Evolutionary conservation across 2,888 invertebrate genomes (phyloP).

Genomic region (Leistus spinibarbis): DNA sequence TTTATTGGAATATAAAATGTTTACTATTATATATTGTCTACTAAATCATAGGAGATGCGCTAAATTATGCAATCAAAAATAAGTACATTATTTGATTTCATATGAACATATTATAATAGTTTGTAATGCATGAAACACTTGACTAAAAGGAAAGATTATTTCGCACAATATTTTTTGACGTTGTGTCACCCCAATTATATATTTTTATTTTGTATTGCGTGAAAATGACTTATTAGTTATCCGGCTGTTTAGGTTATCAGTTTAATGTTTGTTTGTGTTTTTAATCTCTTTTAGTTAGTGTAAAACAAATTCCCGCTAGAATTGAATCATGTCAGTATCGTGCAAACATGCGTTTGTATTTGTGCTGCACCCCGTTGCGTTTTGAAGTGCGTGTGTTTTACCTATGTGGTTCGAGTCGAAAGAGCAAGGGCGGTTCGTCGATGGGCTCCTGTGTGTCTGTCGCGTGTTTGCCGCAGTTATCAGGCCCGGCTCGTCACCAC

Average conservation of each 20-base stretch:
- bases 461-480: conserved; percentile 13
- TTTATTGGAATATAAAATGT: neutral
- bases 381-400: conserved; percentile 2
- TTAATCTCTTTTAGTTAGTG: neutral
- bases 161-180: no score
- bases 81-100: neutral
- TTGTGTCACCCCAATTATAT: no score
- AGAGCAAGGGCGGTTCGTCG: neutral
- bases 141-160: no score
- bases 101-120: neutral
- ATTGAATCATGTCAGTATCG: neutral
- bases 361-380: neutral
- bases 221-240: neutral
- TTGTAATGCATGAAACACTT: neutral
- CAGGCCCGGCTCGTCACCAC: conserved; percentile 8
- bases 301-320: neutral
- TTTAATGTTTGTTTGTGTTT: neutral
- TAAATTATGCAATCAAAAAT: neutral
- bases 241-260: neutral
- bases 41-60: no score
- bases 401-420: neutral
- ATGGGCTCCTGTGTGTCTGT: conserved; percentile 23
- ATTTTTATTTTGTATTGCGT: neutral
- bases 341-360: neutral
- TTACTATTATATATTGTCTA: neutral